Evolutionary conservation across 2,797 vertebrate species (phyloP).

Genomic region (Macropodus opercularis): DNA sequence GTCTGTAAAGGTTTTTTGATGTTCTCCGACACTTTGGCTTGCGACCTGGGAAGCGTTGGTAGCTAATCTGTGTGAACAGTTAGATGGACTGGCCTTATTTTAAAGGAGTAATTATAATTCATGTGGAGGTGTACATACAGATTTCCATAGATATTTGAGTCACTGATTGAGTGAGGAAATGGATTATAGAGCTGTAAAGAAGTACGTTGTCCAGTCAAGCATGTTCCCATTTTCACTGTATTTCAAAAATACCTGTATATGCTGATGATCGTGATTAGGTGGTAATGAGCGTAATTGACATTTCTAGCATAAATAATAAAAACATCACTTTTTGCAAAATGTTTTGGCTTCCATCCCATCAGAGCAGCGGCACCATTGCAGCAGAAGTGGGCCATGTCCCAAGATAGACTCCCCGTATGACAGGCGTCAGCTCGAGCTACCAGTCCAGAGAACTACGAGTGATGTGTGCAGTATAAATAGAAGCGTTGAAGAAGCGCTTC

Average conservation of each 20-base stretch:
- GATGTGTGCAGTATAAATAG: slow-evolving; percentile 54
- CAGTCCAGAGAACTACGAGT: slow-evolving; percentile 39
- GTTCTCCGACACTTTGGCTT: no score
- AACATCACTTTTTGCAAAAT: neutral
- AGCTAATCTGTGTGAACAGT: no score
- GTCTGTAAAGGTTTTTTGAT: no score
- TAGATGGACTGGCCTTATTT: no score
- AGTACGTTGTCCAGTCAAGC: neutral
- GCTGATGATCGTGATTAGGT: neutral
- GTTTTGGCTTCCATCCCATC: slow-evolving; percentile 12
- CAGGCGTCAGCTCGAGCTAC: slow-evolving; percentile 40
- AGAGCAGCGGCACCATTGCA: slow-evolving; percentile 20
- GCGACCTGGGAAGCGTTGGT: no score
- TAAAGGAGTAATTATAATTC: no score
- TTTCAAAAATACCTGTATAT: neutral
- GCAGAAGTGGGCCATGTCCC: slow-evolving; percentile 71
- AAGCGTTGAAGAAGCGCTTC: neutral
- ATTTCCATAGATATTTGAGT: no score
- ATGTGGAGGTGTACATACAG: no score
- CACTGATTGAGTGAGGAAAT: neutral
- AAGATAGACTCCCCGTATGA: slow-evolving; percentile 52
- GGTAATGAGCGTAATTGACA: neutral
- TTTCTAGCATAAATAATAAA: neutral
- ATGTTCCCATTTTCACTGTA: neutral
- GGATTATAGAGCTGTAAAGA: neutral